Evolutionary conservation across 30 jellyfish, hydroid and myxozoan genomes (phyloP).

Genomic region (Aurelia sp.): DNA sequence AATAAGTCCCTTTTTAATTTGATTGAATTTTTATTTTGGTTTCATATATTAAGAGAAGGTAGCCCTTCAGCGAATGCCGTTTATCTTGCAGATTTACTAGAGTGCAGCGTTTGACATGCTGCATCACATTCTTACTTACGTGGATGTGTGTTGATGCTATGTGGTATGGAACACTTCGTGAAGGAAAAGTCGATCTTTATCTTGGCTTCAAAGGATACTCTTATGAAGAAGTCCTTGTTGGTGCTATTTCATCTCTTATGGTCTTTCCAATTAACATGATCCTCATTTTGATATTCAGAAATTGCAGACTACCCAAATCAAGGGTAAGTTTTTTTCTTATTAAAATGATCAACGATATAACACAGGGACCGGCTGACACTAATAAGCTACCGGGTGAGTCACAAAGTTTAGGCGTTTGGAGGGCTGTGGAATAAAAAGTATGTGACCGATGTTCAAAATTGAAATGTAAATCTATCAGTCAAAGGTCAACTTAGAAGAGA

Average conservation of each 20-base stretch:
- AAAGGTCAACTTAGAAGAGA: too few relatives aligned
- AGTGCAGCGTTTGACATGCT: constrained; percentile 93
- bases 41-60: too few relatives aligned
- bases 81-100: constrained; percentile 79
- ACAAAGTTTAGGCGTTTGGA: too few relatives aligned
- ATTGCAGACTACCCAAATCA: constrained; percentile 59
- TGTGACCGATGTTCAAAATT: too few relatives aligned
- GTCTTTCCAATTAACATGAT: constrained; percentile 89
- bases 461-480: too few relatives aligned
- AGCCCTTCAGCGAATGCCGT: not conserved
- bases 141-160: constrained; percentile 97
- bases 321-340: constrained; percentile 57
- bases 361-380: too few relatives aligned
- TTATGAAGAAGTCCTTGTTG: constrained; percentile 88
- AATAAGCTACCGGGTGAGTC: too few relatives aligned
- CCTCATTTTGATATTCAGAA: constrained; percentile 81
- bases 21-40: too few relatives aligned
- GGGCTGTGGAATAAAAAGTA: too few relatives aligned
- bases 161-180: constrained; percentile 97
- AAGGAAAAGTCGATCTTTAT: constrained; percentile 76
- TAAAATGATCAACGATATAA: too few relatives aligned
- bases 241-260: constrained; percentile 88
- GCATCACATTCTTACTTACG: constrained; percentile 81
- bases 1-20: too few relatives aligned
- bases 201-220: constrained; percentile 91